A percentile compares a stretch with the other conserved stretches of the same genome.
phyloP scores from a whole-genome alignment of 2,888 invertebrate species.

The Platerodrilus igneus region DNA sequence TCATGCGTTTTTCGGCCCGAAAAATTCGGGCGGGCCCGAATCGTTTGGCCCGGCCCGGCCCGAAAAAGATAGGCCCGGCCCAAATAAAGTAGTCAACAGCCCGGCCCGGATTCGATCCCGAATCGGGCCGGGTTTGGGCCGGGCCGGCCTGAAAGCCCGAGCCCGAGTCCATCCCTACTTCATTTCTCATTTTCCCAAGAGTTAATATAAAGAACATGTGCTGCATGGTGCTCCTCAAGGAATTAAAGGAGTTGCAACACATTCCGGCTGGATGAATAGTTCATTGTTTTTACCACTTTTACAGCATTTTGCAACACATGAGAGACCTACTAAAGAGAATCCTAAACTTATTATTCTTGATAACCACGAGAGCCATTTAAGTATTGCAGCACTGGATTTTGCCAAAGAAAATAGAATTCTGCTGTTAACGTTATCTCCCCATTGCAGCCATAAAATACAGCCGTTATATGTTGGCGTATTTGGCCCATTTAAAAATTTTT shows the following conservation, averaged over 20 bases:
- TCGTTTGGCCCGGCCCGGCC: no score
- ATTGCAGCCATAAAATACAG: conserved; percentile 35
- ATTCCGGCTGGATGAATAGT: conserved; percentile 24
- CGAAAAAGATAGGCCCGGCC: no score
- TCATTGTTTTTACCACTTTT: conserved; percentile 26
- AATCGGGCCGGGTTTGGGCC: no score
- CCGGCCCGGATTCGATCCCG: no score
- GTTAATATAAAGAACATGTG: conserved; percentile 21
- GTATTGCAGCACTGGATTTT: conserved; percentile 21
- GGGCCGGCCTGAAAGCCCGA: no score
- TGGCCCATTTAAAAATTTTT: conserved; percentile 30
- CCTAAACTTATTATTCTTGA: conserved; percentile 26
- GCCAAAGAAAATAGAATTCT: conserved; percentile 31
- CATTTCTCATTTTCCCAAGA: conserved; percentile 21
- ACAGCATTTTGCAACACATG: conserved; percentile 34
- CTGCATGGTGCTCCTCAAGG: conserved; percentile 20
- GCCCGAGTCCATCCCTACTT: no score
- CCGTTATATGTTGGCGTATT: conserved; percentile 34
- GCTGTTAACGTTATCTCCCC: conserved; percentile 37
- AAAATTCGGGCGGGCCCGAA: no score
- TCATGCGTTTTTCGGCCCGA: no score
- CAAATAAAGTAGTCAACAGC: no score
- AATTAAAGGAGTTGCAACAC: conserved; percentile 25
- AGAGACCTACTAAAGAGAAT: conserved; percentile 29
- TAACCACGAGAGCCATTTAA: conserved; percentile 28